A percentile compares a stretch with the other conserved stretches of the same genome.
Conservation (phyloP, 1,140 invertebrate species). For the Contarinia nasturtii region DNA sequence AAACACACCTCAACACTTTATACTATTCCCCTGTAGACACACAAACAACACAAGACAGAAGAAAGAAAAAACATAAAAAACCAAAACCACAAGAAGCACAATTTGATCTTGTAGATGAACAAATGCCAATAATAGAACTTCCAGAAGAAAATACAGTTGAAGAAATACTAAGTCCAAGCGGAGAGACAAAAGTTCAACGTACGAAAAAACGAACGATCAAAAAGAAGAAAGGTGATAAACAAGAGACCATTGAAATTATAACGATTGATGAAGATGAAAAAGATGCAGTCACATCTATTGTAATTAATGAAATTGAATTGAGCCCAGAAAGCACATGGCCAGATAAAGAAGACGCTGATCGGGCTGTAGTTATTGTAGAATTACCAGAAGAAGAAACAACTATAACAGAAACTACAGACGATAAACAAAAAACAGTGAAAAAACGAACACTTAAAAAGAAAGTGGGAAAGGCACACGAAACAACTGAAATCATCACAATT, state of each 20-base stretch:
- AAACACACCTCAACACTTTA: too few relatives aligned
- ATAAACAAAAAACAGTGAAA: slow-evolving; percentile 10
- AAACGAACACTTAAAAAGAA: slow-evolving; percentile 17
- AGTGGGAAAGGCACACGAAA: slow-evolving; percentile 13
- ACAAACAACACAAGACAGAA: too few relatives aligned
- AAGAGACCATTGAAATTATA: slow-evolving; percentile 20
- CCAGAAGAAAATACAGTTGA: too few relatives aligned
- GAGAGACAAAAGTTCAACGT: too few relatives aligned
- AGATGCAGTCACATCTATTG: slow-evolving; percentile 1
- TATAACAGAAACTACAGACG: slow-evolving; percentile 8
- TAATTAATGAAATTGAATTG: background rate
- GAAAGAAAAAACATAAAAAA: too few relatives aligned
- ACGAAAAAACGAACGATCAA: slow-evolving; percentile 10
- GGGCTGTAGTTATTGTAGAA: slow-evolving; percentile 4
- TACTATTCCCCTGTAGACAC: too few relatives aligned
- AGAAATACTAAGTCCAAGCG: too few relatives aligned
- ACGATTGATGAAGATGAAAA: slow-evolving; percentile 13
- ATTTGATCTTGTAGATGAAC: too few relatives aligned
- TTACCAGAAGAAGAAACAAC: slow-evolving; percentile 11
- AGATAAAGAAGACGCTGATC: too few relatives aligned
- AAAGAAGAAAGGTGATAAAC: slow-evolving; percentile 15
- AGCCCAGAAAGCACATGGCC: slow-evolving; percentile 5
- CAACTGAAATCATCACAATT: slow-evolving; percentile 17
- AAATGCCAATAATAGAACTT: too few relatives aligned
- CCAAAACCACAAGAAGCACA: too few relatives aligned